phyloP scores from a whole-genome alignment of 2,113 vertebrate genomes.

The Ciconia boyciana region DNA sequence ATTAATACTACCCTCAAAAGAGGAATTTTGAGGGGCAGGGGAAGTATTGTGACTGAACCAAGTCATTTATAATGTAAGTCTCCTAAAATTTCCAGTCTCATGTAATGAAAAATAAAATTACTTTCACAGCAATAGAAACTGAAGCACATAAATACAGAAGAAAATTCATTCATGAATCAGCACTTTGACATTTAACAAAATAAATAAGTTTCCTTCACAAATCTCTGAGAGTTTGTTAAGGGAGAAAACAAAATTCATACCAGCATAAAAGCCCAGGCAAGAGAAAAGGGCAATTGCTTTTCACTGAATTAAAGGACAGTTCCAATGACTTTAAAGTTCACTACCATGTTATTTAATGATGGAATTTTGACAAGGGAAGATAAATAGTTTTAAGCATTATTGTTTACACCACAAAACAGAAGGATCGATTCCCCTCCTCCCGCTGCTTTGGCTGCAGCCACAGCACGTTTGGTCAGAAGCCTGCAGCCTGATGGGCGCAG shows the following conservation, averaged over 20 bases:
- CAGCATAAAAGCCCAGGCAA: neutral
- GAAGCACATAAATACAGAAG: neutral
- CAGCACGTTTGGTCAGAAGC: accelerated
- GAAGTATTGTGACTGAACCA: neutral
- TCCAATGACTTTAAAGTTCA: neutral
- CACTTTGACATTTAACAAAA: constrained; percentile 3
- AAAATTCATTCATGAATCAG: neutral
- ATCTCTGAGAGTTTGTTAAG: accelerated
- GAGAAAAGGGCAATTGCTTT: neutral
- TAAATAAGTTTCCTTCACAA: neutral
- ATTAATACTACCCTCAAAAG: neutral
- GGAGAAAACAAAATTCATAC: neutral
- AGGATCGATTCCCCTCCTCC: neutral
- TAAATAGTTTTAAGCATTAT: neutral
- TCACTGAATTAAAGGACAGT: neutral
- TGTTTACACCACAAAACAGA: neutral
- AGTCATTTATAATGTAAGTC: neutral
- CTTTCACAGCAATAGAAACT: neutral
- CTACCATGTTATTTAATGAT: neutral
- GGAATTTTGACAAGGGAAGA: neutral
- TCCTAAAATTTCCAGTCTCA: neutral
- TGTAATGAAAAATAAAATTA: neutral
- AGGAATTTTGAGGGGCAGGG: neutral
- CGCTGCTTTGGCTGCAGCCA: neutral
- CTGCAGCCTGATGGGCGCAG: accelerated